Evolutionary conservation across 2,113 vertebrate genomes (phyloP).

Genomic region (Zingel zingel): DNA sequence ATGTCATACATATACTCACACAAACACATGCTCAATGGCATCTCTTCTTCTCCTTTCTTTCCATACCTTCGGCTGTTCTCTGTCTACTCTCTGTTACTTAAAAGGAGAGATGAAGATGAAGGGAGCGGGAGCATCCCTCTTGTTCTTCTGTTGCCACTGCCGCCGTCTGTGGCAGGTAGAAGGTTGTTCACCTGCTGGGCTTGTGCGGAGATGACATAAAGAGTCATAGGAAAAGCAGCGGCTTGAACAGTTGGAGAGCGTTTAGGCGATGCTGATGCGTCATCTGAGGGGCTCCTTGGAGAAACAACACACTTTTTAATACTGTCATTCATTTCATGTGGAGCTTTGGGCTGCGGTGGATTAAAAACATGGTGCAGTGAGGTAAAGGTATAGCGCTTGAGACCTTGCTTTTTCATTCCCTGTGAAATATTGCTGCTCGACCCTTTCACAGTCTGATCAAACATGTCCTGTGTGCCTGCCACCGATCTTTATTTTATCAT

Average conservation of each 20-base stretch:
- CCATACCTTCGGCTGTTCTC: constrained; percentile 38
- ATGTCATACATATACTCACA: constrained; percentile 38
- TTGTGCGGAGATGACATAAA: constrained; percentile 42
- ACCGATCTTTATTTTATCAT: constrained; percentile 15
- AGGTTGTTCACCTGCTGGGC: constrained; percentile 62
- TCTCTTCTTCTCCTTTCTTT: constrained; percentile 37
- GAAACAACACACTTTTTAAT: constrained; percentile 47
- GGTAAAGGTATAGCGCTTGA: constrained; percentile 19
- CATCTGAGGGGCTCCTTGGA: constrained; percentile 30
- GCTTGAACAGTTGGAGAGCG: constrained; percentile 20
- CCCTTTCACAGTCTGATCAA: constrained; percentile 11
- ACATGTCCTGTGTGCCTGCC: constrained; percentile 14
- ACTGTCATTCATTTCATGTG: constrained; percentile 50
- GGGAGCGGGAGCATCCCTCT: constrained; percentile 31
- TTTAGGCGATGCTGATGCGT: constrained; percentile 49
- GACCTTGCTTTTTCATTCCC: constrained; percentile 39
- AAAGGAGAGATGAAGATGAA: constrained; percentile 40
- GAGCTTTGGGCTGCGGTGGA: constrained; percentile 50
- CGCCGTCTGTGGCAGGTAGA: constrained; percentile 36
- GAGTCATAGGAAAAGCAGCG: constrained; percentile 35
- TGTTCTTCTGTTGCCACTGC: constrained; percentile 38
- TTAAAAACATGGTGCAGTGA: constrained; percentile 29
- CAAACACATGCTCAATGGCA: constrained; percentile 23
- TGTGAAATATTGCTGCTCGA: constrained; percentile 51
- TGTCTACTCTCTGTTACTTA: constrained; percentile 28